Base-by-base conservation (phyloP, 2,113 vertebrate genomes). In the Vireo altiloquus region DNA sequence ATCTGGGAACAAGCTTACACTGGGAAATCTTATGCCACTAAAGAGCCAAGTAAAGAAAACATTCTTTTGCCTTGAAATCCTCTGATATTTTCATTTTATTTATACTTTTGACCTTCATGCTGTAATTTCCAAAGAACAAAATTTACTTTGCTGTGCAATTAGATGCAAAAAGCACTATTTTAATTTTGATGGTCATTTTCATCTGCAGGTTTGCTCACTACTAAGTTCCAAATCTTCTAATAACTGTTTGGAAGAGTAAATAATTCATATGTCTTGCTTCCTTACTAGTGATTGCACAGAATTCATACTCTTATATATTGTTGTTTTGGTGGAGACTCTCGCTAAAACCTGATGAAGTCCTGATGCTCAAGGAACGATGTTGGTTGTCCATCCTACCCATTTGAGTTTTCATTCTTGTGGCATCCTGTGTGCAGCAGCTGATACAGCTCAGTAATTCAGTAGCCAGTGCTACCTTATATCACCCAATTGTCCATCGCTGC, bases 1-100 rank as follows among this genome's bases (percentile, higher is more conserved):
- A 91, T 86, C 88, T 95, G 94, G 64, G 76, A 96, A 64, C 70
- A 95, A 74, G 82, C 52, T 92, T 91, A 76, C 40, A 23, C 25
- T 90, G 63, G 30, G 50, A 95, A 94, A 96, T 90, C 61, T 82
- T 90, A 47, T 6, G 27, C 66, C 21, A 39, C 39, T 89, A 6
- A 87, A 79, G 13, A 87, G 17, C 46, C 54, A 72, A 91, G 57
- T 79, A 53, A 91, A 89, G 69, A 84, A 87, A 91, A 46, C 10
- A 52, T 23, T 56, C 17, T 69, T 94, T 94, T 65, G 30, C 63
- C 76, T 91, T 80, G 70, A 81, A 91, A 53, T 65, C 13, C 54
- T 94, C 60, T 70, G 60, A 15, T 86, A 83, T 81, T 70, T 92
- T 88, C 19, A 78, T 47, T 82, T 86, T 91, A 61, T 13, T 79